Evolutionary conservation across 2,888 invertebrate species (phyloP), one percentile per base, ranked within the genome.

Genomic region (Heliconius sara): DNA sequence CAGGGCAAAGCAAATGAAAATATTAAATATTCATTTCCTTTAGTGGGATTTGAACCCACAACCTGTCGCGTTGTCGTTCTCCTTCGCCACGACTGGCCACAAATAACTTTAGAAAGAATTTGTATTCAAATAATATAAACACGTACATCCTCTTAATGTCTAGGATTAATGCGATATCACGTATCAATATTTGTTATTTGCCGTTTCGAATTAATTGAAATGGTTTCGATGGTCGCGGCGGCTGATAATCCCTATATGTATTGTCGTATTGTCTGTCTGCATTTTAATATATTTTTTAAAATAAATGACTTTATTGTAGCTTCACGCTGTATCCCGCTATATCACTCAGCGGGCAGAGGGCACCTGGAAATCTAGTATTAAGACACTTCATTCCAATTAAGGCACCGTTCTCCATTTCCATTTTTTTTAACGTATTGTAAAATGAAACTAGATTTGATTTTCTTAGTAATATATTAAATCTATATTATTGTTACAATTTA

Each of bases 111-210:
- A n/a, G 16, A 60, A 68, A 3, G 2, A 68, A 34, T 72, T 57
- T n/a, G 30, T 34, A 73, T 57, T 73, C 25, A 60, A 68, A 70
- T 70, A n/a, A 43, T 74, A 39, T 47, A 52, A 47, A 60, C 30
- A 34, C 19, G 27, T 30, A 63, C 22, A 27, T 77, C n/a, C 68
- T 47, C 27, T 34, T 76, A 76, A 75, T 75, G 13, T 71, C 70
- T 79, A 47, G 57, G 10, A 76, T 76, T 75, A 79, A 70, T 76
- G 39, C 52, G 25, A 66, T 66, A 73, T 73, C 77, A 79, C 68
- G 79, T 73, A 73, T 34, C 66, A 67, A 66, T 72, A 65, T 72
- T 66, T 63, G 60, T 75, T 68, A 57, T 67, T 52, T 43, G 77
- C 63, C 66, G 22, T 25, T 65, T 73, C 25, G 27, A 75, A 52